Conservation (phyloP, 2,888 invertebrate species). For the Cataglyphis albicans region DNA sequence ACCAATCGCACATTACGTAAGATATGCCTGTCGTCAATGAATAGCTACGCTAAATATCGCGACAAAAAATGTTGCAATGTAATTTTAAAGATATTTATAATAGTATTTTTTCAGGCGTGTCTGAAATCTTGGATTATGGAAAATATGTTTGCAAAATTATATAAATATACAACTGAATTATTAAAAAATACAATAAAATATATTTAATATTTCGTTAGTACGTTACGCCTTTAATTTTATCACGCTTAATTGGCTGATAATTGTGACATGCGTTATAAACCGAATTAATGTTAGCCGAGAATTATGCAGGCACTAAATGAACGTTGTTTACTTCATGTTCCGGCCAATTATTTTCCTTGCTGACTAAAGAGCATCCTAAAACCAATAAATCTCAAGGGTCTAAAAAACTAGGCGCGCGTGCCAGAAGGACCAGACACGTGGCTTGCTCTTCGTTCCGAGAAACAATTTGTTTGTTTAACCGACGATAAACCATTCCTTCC, state of each 20-base stretch:
- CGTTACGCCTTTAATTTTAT: neutral
- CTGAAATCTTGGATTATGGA: neutral
- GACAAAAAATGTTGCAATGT: neutral
- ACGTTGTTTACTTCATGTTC: neutral
- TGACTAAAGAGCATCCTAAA: conserved; percentile 50
- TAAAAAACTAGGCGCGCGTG: conserved; percentile 72
- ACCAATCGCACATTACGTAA: neutral
- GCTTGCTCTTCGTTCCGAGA: conserved; percentile 75
- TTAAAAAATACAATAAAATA: neutral
- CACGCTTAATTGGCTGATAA: neutral
- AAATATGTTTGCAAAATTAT: neutral
- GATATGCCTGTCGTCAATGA: neutral
- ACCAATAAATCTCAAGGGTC: conserved; percentile 70
- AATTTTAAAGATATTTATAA: neutral
- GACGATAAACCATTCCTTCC: conserved; percentile 1
- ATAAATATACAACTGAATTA: neutral
- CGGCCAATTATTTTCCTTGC: neutral
- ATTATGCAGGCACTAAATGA: neutral
- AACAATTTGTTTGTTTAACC: conserved; percentile 70
- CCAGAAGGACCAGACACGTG: conserved; percentile 75
- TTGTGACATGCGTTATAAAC: neutral
- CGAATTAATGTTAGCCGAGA: neutral
- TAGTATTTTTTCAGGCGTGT: neutral
- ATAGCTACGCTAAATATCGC: neutral
- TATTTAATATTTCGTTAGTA: neutral